Percentiles rank a stretch among this genome's conserved stretches.
Evolutionary conservation across 2,888 invertebrate genomes (phyloP).

Genomic region (Acrobasis suavella): DNA sequence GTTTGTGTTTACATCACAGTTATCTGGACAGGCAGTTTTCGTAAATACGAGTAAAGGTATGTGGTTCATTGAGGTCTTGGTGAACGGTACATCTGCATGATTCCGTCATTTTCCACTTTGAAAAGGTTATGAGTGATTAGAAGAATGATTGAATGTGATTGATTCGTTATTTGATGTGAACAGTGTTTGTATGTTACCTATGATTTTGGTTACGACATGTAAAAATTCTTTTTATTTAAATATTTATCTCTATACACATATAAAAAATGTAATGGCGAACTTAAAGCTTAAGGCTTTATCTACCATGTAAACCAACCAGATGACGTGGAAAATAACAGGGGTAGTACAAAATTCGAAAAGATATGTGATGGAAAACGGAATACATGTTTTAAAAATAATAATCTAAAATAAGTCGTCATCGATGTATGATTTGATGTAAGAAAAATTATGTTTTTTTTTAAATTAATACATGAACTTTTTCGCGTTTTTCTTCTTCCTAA

Average conservation of each 20-base stretch:
- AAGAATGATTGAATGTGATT: background rate
- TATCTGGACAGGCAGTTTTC: conserved; percentile 17
- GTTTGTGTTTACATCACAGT: conserved; percentile 18
- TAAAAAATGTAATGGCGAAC: too few species aligned
- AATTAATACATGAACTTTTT: too few species aligned
- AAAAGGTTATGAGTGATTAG: conserved; percentile 10
- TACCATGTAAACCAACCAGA: too few species aligned
- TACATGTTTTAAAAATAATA: too few species aligned
- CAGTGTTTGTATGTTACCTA: background rate
- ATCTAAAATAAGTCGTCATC: too few species aligned
- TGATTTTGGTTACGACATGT: background rate
- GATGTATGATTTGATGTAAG: too few species aligned
- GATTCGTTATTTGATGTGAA: background rate
- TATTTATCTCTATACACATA: background rate
- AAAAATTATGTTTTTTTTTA: too few species aligned
- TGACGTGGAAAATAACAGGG: too few species aligned
- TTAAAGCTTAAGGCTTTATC: too few species aligned
- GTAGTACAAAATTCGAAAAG: too few species aligned
- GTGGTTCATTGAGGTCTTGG: conserved; percentile 7
- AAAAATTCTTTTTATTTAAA: background rate
- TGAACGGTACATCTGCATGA: conserved; percentile 16
- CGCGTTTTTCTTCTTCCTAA: too few species aligned
- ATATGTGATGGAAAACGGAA: too few species aligned
- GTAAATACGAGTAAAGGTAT: conserved; percentile 12
- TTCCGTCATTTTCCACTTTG: conserved; percentile 7